These are phyloP conservation scores for Drosophila repletoides DNA, from an alignment of 1,140 invertebrate species.

Conservation along the genomic window DNA sequence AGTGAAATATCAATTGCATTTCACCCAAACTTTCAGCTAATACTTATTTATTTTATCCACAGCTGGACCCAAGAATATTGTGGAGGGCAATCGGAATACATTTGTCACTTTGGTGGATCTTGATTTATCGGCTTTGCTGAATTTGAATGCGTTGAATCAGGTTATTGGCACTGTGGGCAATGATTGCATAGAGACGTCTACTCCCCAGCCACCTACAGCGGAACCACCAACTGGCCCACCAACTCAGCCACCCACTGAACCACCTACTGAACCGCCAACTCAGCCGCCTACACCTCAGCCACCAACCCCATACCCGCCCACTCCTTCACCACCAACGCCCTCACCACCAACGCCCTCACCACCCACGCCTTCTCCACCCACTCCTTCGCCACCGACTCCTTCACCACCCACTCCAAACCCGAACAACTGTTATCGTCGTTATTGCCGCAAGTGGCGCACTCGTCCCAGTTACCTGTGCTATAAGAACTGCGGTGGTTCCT, in stretches of 20 bases:
- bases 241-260: slow-evolving; percentile 6
- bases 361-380: slow-evolving; percentile 27
- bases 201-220: neutral
- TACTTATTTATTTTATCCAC: neutral
- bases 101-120: slow-evolving; percentile 9
- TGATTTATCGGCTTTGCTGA: neutral
- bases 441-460: slow-evolving; percentile 62
- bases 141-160: slow-evolving; percentile 1
- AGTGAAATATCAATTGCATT: neutral
- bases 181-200: slow-evolving; percentile 6
- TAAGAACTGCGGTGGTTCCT: slow-evolving; percentile 57
- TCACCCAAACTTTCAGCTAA: neutral
- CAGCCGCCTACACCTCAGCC: slow-evolving; percentile 17
- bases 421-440: slow-evolving; percentile 60
- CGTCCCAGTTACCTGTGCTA: slow-evolving; percentile 65
- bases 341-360: slow-evolving; percentile 25
- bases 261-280: slow-evolving; percentile 16
- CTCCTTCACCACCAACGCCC: slow-evolving; percentile 6
- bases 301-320: slow-evolving; percentile 13
- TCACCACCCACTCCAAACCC: slow-evolving; percentile 52
- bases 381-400: slow-evolving; percentile 27
- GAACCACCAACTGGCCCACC: slow-evolving; percentile 29
- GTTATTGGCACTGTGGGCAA: slow-evolving; percentile 25
- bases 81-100: slow-evolving; percentile 13
- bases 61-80: slow-evolving; percentile 11